Evolutionary conservation across 2,113 vertebrate genomes (phyloP).

Genomic region (Atlantisia rogersi): DNA sequence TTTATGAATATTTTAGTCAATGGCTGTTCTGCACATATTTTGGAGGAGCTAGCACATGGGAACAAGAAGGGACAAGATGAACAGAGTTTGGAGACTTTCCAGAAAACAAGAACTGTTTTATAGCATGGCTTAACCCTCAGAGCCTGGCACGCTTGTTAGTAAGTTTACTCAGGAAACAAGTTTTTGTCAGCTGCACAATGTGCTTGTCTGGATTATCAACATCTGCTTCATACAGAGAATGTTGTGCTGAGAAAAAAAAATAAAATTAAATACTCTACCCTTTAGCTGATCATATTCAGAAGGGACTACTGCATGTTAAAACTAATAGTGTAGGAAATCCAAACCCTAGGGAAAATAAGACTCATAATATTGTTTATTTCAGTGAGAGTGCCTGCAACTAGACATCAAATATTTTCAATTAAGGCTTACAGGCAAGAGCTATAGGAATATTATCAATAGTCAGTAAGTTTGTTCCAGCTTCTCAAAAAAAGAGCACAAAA

Average conservation of each 20-base stretch:
- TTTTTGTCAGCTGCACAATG: slow-evolving; percentile 9
- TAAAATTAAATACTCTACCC: background rate
- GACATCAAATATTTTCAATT: background rate
- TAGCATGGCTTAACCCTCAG: background rate
- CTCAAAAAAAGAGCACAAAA: background rate
- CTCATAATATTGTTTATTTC: background rate
- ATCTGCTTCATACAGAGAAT: background rate
- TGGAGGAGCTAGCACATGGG: background rate
- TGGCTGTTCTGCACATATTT: background rate
- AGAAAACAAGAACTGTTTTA: background rate
- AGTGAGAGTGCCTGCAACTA: background rate
- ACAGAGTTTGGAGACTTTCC: background rate
- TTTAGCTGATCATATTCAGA: background rate
- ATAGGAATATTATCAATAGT: background rate
- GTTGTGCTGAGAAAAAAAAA: background rate
- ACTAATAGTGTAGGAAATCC: background rate
- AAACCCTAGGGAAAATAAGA: background rate
- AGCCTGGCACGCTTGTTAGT: slow-evolving; percentile 2
- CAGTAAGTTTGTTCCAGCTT: background rate
- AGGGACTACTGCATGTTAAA: background rate
- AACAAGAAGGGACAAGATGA: background rate
- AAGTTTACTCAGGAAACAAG: slow-evolving; percentile 19
- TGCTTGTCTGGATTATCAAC: background rate
- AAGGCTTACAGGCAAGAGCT: background rate
- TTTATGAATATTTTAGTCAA: background rate